Conservation (phyloP, 2,888 invertebrate genomes). For the Drosophila nr. medialis region DNA sequence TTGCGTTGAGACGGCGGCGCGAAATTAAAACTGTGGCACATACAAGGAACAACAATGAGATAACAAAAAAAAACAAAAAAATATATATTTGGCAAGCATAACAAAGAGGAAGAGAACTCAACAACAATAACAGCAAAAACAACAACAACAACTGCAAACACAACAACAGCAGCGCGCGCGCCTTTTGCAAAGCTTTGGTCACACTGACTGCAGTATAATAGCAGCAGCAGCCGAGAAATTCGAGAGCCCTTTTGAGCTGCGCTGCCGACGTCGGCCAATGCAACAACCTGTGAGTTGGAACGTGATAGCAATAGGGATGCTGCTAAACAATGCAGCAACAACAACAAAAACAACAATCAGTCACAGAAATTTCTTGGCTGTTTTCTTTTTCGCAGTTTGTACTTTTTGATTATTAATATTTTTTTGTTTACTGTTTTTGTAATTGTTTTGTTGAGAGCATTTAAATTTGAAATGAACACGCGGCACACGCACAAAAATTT, state of each 20-base stretch:
- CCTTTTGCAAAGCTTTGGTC: conserved; percentile 42
- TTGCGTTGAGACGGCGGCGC: conserved; percentile 43
- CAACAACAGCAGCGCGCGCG: conserved; percentile 38
- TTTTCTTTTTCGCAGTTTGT: conserved; percentile 28
- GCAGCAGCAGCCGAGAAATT: conserved; percentile 47
- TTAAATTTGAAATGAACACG: conserved; percentile 38
- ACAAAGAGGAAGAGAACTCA: conserved; percentile 22
- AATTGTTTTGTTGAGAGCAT: conserved; percentile 17
- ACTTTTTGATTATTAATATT: conserved; percentile 25
- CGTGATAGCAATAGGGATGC: conserved; percentile 64
- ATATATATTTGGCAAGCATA: conserved; percentile 15
- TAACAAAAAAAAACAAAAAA: neutral
- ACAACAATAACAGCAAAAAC: conserved; percentile 18
- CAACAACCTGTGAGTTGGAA: conserved; percentile 51
- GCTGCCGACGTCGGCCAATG: conserved; percentile 43
- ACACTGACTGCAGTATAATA: conserved; percentile 36
- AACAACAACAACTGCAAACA: conserved; percentile 7
- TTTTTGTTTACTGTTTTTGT: conserved; percentile 3
- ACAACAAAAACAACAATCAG: conserved; percentile 17
- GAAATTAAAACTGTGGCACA: conserved; percentile 53
- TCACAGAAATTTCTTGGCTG: conserved; percentile 41
- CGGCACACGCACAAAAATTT: conserved; percentile 33
- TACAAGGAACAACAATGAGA: conserved; percentile 12
- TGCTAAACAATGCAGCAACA: conserved; percentile 45
- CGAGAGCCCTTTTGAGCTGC: conserved; percentile 61